Evolutionary conservation across 2,888 invertebrate species (phyloP).

Genomic region (Ceramica pisi): DNA sequence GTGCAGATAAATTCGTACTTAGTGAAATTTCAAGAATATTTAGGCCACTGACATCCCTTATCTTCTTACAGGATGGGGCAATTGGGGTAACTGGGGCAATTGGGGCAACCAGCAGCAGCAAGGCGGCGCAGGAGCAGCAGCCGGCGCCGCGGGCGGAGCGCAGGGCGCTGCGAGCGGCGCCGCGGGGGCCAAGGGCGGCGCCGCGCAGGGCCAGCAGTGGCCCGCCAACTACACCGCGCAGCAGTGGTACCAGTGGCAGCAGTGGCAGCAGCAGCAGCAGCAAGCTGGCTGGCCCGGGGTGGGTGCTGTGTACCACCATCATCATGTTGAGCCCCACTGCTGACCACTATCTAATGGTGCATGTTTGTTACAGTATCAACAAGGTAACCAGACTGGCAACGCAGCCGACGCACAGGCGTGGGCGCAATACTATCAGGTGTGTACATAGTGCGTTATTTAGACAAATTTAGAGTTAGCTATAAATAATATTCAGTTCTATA

Average conservation of each 20-base stretch:
- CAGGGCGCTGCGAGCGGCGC: conserved; percentile 49
- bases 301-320: not conserved
- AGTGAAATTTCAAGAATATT: not conserved
- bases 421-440: conserved; percentile 90
- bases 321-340: too few relatives aligned
- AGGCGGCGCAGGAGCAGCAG: conserved; percentile 34
- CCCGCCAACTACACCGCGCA: conserved; percentile 82
- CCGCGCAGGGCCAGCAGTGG: conserved; percentile 74
- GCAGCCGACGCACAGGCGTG: conserved; percentile 83
- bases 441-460: too few relatives aligned
- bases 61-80: conserved; percentile 74
- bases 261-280: conserved; percentile 88
- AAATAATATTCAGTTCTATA: not conserved
- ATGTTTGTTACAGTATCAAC: conserved; percentile 72
- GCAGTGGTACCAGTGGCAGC: conserved; percentile 89
- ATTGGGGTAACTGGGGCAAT: conserved; percentile 83
- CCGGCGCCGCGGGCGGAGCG: conserved; percentile 33
- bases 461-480: too few relatives aligned
- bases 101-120: conserved; percentile 76
- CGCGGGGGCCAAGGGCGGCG: conserved; percentile 64
- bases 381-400: conserved; percentile 71
- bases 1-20: not conserved
- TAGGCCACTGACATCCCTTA: not conserved
- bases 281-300: conserved; percentile 83
- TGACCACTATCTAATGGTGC: not conserved